Conservation (phyloP, 1,140 invertebrate species). For the Helicoverpa zea region DNA sequence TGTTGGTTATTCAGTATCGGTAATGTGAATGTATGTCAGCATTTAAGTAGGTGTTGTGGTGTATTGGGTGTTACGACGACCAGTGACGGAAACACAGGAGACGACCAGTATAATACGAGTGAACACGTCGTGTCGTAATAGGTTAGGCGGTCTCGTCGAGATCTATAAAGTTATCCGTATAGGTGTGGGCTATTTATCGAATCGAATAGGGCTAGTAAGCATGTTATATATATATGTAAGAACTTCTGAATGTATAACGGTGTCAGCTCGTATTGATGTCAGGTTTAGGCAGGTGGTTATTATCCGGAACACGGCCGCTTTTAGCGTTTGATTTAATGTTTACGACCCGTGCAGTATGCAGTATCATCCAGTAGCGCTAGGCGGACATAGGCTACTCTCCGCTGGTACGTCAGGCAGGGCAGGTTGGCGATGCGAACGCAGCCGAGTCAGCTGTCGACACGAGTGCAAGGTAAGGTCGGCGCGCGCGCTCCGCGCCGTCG, state of each 20-base stretch:
- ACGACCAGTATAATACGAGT: constrained; percentile 62
- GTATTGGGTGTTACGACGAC: constrained; percentile 67
- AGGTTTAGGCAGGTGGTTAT: constrained; percentile 79
- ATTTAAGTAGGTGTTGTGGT: constrained; percentile 73
- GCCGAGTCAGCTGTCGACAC: constrained; percentile 69
- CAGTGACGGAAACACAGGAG: constrained; percentile 65
- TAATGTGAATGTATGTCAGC: constrained; percentile 77
- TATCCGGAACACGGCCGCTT: constrained; percentile 75
- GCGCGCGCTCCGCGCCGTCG: constrained; percentile 59
- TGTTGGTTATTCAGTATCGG: constrained; percentile 78
- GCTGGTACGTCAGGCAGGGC: constrained; percentile 65
- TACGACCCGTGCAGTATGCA: constrained; percentile 68
- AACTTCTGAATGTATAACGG: constrained; percentile 75
- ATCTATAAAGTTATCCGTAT: constrained; percentile 79
- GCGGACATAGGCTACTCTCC: constrained; percentile 58
- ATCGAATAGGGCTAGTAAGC: constrained; percentile 76
- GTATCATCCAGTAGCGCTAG: constrained; percentile 69
- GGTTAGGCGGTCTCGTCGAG: constrained; percentile 79
- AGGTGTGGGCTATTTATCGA: constrained; percentile 84
- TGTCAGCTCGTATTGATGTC: constrained; percentile 78
- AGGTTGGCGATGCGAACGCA: constrained; percentile 67
- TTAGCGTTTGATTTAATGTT: constrained; percentile 77
- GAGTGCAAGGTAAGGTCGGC: constrained; percentile 71
- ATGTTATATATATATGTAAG: constrained; percentile 76
- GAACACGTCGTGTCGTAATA: constrained; percentile 70